phyloP scores from a whole-genome alignment of 2,888 invertebrate genomes.

The Trissonchulus latispiculum region DNA sequence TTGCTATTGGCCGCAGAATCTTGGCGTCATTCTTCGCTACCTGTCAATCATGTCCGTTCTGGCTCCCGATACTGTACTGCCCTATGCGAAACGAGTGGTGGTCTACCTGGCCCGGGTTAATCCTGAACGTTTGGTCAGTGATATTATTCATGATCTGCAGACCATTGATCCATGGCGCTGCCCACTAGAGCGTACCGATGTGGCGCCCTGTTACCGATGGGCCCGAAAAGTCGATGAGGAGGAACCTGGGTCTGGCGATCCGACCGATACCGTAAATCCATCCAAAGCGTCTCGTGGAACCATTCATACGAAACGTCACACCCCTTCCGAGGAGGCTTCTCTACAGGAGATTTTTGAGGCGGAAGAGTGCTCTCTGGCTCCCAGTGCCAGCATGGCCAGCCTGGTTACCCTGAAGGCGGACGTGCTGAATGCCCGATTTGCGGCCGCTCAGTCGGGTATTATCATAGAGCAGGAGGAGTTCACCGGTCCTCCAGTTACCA shows the following conservation, averaged over 20 bases:
- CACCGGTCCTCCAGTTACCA: neutral
- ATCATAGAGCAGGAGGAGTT: neutral
- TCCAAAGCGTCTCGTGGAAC: slow-evolving; percentile 56
- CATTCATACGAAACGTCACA: slow-evolving; percentile 81
- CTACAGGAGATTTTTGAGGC: neutral
- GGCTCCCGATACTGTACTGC: slow-evolving; percentile 85
- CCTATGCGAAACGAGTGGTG: slow-evolving; percentile 85
- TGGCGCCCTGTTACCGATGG: slow-evolving; percentile 91
- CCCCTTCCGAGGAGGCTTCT: slow-evolving; percentile 35
- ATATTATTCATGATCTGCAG: slow-evolving; percentile 92
- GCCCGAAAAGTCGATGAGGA: slow-evolving; percentile 23
- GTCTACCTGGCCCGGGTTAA: slow-evolving; percentile 81
- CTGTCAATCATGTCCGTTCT: slow-evolving; percentile 90
- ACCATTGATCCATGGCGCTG: slow-evolving; percentile 93
- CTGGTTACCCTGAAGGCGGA: slow-evolving; percentile 26
- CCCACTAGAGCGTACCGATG: slow-evolving; percentile 88
- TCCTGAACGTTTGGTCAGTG: slow-evolving; percentile 82
- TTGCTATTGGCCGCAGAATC: slow-evolving; percentile 90
- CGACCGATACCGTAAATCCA: slow-evolving; percentile 54
- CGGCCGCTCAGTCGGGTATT: neutral
- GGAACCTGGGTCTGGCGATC: neutral
- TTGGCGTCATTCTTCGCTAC: slow-evolving; percentile 89
- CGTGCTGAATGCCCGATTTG: slow-evolving; percentile 6
- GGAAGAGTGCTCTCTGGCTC: neutral
- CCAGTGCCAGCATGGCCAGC: slow-evolving; percentile 22